These are phyloP conservation scores for Dasyornis broadbenti DNA, from an alignment of 2,113 vertebrate species.

Conservation along the genomic window DNA sequence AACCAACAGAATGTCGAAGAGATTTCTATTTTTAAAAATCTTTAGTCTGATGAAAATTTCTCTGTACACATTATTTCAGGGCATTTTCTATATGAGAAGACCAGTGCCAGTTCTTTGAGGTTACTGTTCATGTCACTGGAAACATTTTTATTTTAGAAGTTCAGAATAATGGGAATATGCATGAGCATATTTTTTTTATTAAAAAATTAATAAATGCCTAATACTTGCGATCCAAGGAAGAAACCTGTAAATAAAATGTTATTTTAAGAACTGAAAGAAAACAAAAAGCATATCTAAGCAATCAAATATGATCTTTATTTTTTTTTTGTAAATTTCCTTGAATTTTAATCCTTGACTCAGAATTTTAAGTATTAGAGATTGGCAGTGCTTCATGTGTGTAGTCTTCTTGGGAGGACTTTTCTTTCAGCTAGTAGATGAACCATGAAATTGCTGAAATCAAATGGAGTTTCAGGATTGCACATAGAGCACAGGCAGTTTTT, in stretches of 20 bases:
- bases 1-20: background rate
- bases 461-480: slow-evolving; percentile 34
- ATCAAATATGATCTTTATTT: background rate
- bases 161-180: background rate
- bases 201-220: background rate
- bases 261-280: background rate
- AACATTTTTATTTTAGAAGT: background rate
- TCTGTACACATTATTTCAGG: background rate
- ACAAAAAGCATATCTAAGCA: background rate
- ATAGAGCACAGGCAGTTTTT: background rate
- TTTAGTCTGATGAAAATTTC: background rate
- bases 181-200: background rate
- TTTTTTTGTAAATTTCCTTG: background rate
- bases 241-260: background rate
- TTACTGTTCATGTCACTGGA: background rate
- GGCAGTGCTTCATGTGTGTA: background rate
- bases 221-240: background rate
- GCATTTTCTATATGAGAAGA: background rate
- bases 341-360: background rate
- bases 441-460: slow-evolving; percentile 60
- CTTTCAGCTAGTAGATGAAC: slow-evolving; percentile 27
- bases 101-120: background rate
- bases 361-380: background rate
- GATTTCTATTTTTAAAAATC: background rate
- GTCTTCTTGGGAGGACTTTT: slow-evolving; percentile 39